Evolutionary conservation across 2,888 invertebrate genomes (phyloP), one percentile per base, ranked within the genome.

Genomic region (Lithophane semibrunnea): DNA sequence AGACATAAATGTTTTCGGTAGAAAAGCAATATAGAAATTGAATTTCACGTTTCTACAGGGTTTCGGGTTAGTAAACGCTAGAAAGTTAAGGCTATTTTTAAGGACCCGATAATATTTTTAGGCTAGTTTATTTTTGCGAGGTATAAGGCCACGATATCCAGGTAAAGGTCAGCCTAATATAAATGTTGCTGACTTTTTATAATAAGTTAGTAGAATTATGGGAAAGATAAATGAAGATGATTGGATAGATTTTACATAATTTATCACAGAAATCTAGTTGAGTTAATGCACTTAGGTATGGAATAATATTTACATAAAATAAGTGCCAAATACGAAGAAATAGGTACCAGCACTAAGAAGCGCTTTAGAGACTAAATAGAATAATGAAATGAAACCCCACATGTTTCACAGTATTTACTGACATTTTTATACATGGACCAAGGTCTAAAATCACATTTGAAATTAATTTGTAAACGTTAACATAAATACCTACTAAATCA

Each of bases 21-120:
- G 79, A 78, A 86, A 85, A 79, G 76, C 81, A 75, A 83, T 87
- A 85, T 80, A 86, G 76, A 86, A 87, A 88, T 87, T 88, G 87
- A 86, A 86, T 75, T 86, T 79, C 77, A 73, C 65, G 75, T 79
- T 70, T 77, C 75, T 64, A 64, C 75, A 73, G 49, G 77, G 70
- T 65, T 80, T 86, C 71, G 44, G 21, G 18, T 66, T 77, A 76
- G 72, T 85, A 77, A 73, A 68, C 54, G 74, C 58, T 73, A 60
- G 42, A 58, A 82, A 87, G 56, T 63, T 75, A 52, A 69, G 44
- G 71, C 66, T 71, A 75, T 79, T 82, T 84, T 79, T 73, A 79
- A 71, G 49, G 49, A 9, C 21, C 21, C 12, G 42, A 73, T 52
- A 67, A 67, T 72, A 69, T 71, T 72, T 71, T 63, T n/a, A 13